Base-by-base conservation (phyloP, 2,888 invertebrate species). In the Dinocampus coccinellae region DNA sequence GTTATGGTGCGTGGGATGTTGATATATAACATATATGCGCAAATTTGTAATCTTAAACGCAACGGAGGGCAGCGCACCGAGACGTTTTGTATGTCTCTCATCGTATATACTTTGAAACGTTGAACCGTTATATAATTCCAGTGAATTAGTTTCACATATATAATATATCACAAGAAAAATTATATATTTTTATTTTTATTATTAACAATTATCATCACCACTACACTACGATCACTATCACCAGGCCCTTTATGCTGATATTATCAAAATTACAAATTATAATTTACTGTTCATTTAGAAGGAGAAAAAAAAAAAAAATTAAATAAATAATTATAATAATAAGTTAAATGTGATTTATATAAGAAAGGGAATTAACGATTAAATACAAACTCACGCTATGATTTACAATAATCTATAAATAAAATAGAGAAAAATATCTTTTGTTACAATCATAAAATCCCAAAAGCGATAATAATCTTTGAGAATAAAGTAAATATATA, bases 121-220 rank as follows among this genome's bases (percentile, higher is more conserved):
- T 52, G 47, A n/a, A 70, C 70, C 70, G 65, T 70, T 65, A 70
- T 70, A 60, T 52, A 70, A 70, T 70, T 65, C 60, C 52, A 29
- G 52, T 61, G 33, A 70, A 70, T 65, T 24, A 55, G 52, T 65
- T 29, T 34, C 53, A 65, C 26, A 42, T 29, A 29, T 29, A 29
- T 4, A 29, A 29, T 29, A 29, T 6, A 61, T 4, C 20, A n/a
- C n/a, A 61, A 22, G 11, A 36, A 61, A 61, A 61, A 33, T 36
- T 36, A 29, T 4, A 58, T 58, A 29, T 29, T 22, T 22, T 24
- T 22, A 13, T 33, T 58, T 29, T 33, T 29, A 29, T 13, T n/a
- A n/a, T n/a, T n/a, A n/a, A n/a, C n/a, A n/a, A n/a, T n/a, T n/a
- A n/a, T n/a, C n/a, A n/a, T n/a, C n/a, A n/a, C n/a, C n/a, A n/a